These are phyloP conservation scores for Cydia amplana DNA, from an alignment of 1,140 invertebrate species.

Conservation along the genomic window DNA sequence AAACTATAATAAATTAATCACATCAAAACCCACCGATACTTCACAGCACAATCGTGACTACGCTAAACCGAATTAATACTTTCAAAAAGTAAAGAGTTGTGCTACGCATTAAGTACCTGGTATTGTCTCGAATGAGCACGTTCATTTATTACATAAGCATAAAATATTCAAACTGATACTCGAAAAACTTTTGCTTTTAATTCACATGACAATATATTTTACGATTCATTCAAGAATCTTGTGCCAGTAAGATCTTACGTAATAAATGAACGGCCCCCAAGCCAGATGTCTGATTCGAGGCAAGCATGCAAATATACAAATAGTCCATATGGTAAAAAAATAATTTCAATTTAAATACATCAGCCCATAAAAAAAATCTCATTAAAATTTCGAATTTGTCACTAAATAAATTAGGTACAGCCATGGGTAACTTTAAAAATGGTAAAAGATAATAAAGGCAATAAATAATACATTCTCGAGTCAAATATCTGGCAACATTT, in stretches of 20 bases:
- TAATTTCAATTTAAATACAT: conserved; percentile 13
- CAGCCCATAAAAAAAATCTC: conserved; percentile 24
- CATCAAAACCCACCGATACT: conserved; percentile 29
- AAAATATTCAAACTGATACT: no score
- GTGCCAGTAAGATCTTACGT: neutral
- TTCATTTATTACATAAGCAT: neutral
- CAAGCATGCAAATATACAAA: conserved; percentile 19
- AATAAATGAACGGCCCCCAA: neutral
- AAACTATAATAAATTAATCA: conserved; percentile 44
- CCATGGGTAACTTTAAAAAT: neutral
- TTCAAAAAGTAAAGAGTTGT: conserved; percentile 28
- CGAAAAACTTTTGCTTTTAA: neutral
- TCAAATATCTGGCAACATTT: conserved; percentile 17
- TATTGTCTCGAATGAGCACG: conserved; percentile 6
- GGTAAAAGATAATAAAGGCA: neutral
- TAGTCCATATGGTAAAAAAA: neutral
- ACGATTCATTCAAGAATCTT: neutral
- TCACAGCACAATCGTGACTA: conserved; percentile 23
- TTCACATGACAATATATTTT: neutral
- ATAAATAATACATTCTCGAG: conserved; percentile 1
- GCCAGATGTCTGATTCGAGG: conserved; percentile 20
- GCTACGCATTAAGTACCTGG: conserved; percentile 24
- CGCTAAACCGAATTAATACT: conserved; percentile 14
- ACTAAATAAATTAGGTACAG: neutral
- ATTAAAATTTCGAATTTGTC: conserved; percentile 24